These are phyloP conservation scores for Aplysina aerophoba DNA, from an alignment of 37 sponge, comb jelly and placozoan species.

Conservation along the genomic window DNA sequence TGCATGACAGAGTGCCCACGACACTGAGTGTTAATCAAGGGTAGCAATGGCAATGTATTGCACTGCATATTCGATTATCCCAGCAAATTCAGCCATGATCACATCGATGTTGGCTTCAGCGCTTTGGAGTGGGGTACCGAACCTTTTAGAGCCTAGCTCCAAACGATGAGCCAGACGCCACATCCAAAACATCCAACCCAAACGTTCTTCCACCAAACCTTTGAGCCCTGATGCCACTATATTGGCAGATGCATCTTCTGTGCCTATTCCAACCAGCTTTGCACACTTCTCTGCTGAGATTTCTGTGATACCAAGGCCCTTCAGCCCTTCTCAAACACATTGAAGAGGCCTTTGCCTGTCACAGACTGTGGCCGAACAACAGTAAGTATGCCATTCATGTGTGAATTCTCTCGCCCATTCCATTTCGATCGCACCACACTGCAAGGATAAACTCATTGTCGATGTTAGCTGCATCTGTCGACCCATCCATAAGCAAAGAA, in stretches of 20 bases:
- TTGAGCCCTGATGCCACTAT: slow-evolving; percentile 54
- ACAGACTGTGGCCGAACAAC: slow-evolving; percentile 53
- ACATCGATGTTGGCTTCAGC: slow-evolving; percentile 36
- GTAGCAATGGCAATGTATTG: slow-evolving; percentile 49
- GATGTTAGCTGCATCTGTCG: slow-evolving; percentile 56
- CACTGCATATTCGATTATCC: slow-evolving; percentile 34
- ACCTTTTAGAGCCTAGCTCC: slow-evolving; percentile 54
- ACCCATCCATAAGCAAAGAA: slow-evolving; percentile 70
- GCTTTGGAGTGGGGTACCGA: slow-evolving; percentile 43
- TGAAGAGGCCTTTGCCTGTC: slow-evolving; percentile 52
- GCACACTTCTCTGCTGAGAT: slow-evolving; percentile 35
- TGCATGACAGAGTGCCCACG: slow-evolving; percentile 63
- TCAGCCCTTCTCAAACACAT: slow-evolving; percentile 31
- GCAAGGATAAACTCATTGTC: slow-evolving; percentile 61
- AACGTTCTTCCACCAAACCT: slow-evolving; percentile 58
- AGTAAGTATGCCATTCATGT: slow-evolving; percentile 57
- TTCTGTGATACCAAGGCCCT: slow-evolving; percentile 43
- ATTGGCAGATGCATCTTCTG: slow-evolving; percentile 49
- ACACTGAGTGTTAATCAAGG: slow-evolving; percentile 57
- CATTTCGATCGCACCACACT: slow-evolving; percentile 60
- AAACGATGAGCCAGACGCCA: slow-evolving; percentile 77
- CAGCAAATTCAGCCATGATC: slow-evolving; percentile 46
- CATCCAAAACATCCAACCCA: slow-evolving; percentile 80
- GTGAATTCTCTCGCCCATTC: slow-evolving; percentile 44
- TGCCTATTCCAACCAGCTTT: slow-evolving; percentile 63